phyloP scores from a whole-genome alignment of 2,888 invertebrate genomes.

The Selenia dentaria region DNA sequence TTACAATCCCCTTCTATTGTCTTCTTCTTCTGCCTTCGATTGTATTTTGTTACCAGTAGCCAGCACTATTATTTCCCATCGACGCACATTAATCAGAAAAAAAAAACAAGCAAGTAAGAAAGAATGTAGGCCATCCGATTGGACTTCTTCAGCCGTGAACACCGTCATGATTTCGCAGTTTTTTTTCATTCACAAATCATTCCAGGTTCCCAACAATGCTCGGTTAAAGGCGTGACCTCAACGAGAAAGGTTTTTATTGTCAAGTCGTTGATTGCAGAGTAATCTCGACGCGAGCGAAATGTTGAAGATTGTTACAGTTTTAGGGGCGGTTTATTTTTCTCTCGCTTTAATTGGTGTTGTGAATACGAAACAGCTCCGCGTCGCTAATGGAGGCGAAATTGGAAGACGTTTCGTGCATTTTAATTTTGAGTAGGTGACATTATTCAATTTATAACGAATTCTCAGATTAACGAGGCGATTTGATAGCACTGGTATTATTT shows the following conservation, averaged over 20 bases:
- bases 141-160: constrained; percentile 47
- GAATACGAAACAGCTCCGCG: constrained; percentile 50
- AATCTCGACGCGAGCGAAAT: constrained; percentile 41
- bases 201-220: constrained; percentile 24
- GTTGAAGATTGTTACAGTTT: constrained; percentile 34
- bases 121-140: constrained; percentile 39
- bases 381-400: constrained; percentile 51
- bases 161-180: constrained; percentile 40
- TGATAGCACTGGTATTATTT: constrained; percentile 15
- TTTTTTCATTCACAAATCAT: constrained; percentile 49
- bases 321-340: constrained; percentile 40
- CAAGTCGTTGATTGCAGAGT: constrained; percentile 42
- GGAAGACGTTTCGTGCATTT: constrained; percentile 55
- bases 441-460: constrained; percentile 42
- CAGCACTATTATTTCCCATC: constrained; percentile 38
- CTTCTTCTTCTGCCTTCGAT: too few relatives aligned
- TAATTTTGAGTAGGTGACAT: constrained; percentile 51
- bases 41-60: constrained; percentile 43
- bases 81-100: constrained; percentile 24
- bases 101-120: constrained; percentile 17
- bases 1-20: constrained; percentile 24
- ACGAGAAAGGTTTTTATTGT: constrained; percentile 47
- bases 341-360: constrained; percentile 56
- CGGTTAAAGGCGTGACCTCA: constrained; percentile 34
- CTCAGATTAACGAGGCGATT: constrained; percentile 24